Conservation (phyloP, 2,888 invertebrate species). For the Drosophila neotestacea region DNA sequence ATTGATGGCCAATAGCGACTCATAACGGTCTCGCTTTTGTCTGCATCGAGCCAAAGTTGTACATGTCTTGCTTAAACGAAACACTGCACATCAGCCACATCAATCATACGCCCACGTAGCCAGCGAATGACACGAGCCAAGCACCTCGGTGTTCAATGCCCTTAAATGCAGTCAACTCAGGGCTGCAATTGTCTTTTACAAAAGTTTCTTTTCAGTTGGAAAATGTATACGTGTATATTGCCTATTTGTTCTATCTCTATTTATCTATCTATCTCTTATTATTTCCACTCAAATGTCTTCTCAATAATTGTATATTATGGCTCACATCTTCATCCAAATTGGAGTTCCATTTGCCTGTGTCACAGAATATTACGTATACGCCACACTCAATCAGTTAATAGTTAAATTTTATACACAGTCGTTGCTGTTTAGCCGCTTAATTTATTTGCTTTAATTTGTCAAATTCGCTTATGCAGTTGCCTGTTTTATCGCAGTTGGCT, state of each 20-base stretch:
- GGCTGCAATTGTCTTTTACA: slow-evolving; percentile 37
- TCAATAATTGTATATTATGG: background rate
- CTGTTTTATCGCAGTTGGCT: slow-evolving; percentile 50
- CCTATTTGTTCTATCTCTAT: too few species aligned
- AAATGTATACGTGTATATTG: slow-evolving; percentile 2
- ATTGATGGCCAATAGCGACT: slow-evolving; percentile 68
- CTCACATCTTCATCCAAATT: background rate
- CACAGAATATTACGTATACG: slow-evolving; percentile 28
- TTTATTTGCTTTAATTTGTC: slow-evolving; percentile 74
- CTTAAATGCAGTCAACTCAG: slow-evolving; percentile 47
- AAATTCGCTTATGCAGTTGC: slow-evolving; percentile 43
- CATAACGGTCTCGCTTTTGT: slow-evolving; percentile 70
- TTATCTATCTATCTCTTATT: too few species aligned
- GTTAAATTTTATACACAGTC: slow-evolving; percentile 7
- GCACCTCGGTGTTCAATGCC: slow-evolving; percentile 43
- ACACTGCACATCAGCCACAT: slow-evolving; percentile 66
- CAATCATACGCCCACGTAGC: slow-evolving; percentile 67
- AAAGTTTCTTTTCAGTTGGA: slow-evolving; percentile 7
- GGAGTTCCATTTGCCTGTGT: background rate
- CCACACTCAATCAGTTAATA: background rate
- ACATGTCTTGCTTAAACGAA: slow-evolving; percentile 49
- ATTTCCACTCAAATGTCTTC: background rate
- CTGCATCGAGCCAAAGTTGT: slow-evolving; percentile 48
- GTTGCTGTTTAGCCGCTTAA: slow-evolving; percentile 41
- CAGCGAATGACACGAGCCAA: slow-evolving; percentile 49